These are phyloP conservation scores for Ethmia dodecea DNA, from an alignment of 2,888 invertebrate species.

Conservation along the genomic window DNA sequence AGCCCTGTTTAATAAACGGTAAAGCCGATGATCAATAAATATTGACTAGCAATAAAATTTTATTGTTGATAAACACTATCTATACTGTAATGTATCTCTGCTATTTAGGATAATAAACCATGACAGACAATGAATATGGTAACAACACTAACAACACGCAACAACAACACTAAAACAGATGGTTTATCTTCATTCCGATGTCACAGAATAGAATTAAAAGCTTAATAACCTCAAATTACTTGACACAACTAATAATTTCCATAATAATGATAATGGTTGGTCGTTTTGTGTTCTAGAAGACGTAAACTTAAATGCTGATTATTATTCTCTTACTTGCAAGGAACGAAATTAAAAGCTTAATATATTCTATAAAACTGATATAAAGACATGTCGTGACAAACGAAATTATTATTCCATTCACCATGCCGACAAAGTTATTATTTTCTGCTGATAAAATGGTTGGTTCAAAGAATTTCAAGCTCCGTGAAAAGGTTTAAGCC, in stretches of 20 bases:
- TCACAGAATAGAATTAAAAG: no score
- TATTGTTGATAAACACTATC: no score
- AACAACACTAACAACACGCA: no score
- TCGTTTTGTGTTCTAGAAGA: background rate
- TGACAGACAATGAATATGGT: no score
- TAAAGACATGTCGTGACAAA: constrained; percentile 9
- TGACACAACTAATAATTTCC: background rate
- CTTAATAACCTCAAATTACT: background rate
- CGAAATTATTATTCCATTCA: constrained; percentile 4
- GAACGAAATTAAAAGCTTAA: background rate
- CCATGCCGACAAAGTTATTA: background rate
- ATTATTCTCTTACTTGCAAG: constrained; percentile 16
- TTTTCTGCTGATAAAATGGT: background rate
- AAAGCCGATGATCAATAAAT: no score
- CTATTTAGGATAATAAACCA: no score
- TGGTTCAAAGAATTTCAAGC: background rate
- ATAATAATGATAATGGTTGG: background rate
- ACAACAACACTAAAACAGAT: no score
- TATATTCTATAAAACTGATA: no score
- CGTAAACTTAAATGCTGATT: background rate
- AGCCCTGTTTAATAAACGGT: no score
- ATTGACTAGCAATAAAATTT: no score
- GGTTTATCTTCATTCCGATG: no score
- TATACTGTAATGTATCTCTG: no score
- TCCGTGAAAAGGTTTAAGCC: background rate